phyloP scores from a whole-genome alignment of 1,140 invertebrate species.

The Bathynomus jamesi region DNA sequence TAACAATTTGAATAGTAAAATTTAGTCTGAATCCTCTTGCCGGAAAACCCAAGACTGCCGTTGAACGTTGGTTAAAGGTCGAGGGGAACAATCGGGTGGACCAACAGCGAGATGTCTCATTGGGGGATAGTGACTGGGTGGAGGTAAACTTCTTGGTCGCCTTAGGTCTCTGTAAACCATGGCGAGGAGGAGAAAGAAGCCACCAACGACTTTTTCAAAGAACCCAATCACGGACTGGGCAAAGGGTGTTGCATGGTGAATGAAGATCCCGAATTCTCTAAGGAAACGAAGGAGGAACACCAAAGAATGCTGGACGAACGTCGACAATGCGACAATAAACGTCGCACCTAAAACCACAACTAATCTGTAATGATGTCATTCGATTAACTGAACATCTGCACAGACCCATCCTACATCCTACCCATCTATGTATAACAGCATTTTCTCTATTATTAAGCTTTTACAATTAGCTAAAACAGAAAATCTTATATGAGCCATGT shows the following conservation, averaged over 20 bases:
- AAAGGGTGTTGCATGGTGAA: conserved; percentile 5
- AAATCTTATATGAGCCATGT: too few species aligned
- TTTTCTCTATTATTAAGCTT: too few species aligned
- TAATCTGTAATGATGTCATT: not conserved
- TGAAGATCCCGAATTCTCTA: not conserved
- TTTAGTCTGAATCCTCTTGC: too few species aligned
- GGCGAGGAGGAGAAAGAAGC: conserved; percentile 5
- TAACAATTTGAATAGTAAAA: too few species aligned
- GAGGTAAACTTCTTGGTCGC: not conserved
- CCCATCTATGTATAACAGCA: too few species aligned
- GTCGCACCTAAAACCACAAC: not conserved
- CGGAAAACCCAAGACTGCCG: too few species aligned
- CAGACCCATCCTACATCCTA: too few species aligned
- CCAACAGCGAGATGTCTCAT: not conserved
- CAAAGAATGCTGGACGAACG: not conserved
- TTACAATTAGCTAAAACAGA: too few species aligned
- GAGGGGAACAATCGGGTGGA: not conserved
- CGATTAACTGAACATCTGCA: too few species aligned
- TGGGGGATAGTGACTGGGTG: not conserved
- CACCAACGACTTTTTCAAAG: conserved; percentile 7
- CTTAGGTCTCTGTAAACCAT: conserved; percentile 15
- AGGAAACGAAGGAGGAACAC: conserved; percentile 7
- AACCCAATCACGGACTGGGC: conserved; percentile 3
- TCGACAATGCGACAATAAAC: not conserved
- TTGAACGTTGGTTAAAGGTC: too few species aligned